Evolutionary conservation across 37 sponge, comb jelly and placozoan species (phyloP), one percentile per base, ranked within the genome.

Genomic region (Ianthella basta): DNA sequence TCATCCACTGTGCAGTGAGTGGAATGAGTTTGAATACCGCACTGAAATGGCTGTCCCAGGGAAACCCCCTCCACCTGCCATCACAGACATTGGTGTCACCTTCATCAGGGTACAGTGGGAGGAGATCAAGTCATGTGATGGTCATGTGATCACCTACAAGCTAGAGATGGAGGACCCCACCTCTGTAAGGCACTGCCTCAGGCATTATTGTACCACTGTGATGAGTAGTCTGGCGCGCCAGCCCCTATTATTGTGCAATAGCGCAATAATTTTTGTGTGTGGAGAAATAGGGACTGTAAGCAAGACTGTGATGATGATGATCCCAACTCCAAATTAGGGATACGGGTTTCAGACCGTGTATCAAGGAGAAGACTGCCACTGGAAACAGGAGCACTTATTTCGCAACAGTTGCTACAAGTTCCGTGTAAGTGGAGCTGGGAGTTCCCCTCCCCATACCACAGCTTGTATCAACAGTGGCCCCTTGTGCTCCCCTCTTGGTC

Each of bases 321-420:
- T 3, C 8, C 50, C 50, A 44, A 44, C 50, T 44, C 50, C 50
- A 44, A 44, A 25, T 6, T 34, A 92, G 92, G 93, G 93, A 33
- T 86, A 92, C 81, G 93, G 93, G 25, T 92, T 86, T 78, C 36
- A 84, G n/a, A 87, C 87, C 0, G 87, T 87, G 29, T 92, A 89
- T 44, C 90, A 75, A 75, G 78, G 78, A 19, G 78, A 75, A 2
- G 53, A 24, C 25, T 41, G 53, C 8, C 50, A 75, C 16, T 75
- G 78, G 78, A 40, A 2, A 39, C 78, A 75, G 25, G 54, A 75
- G 14, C n/a, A 0, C 21, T 24, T 75, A 12, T 75, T 40, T 1
- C 44, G 78, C 1, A 75, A 41, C 37, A 32, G n/a, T 14, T 20
- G 15, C 44, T 75, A 75, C 54, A 53, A 4, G n/a, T 75, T 75